phyloP scores from a whole-genome alignment of 2,113 vertebrate genomes.

The Eurystomus gularis region DNA sequence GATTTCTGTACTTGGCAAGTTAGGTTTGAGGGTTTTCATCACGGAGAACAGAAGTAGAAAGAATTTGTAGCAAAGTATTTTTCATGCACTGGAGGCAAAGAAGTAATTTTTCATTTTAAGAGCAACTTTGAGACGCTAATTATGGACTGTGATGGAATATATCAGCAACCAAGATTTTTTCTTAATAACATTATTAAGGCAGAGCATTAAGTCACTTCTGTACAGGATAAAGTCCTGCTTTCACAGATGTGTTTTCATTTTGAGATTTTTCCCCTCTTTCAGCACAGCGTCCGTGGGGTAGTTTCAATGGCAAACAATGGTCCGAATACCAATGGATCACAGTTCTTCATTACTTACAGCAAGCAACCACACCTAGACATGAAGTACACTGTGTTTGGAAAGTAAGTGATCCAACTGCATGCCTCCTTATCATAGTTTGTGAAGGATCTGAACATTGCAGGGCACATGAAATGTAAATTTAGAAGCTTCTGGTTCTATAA shows the following conservation, averaged over 20 bases:
- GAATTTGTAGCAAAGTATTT: background rate
- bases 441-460: background rate
- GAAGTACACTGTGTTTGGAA: slow-evolving; percentile 98
- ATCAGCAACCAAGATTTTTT: background rate
- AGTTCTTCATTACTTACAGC: slow-evolving; percentile 96
- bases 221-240: background rate
- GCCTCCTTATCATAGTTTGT: background rate
- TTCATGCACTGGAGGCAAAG: background rate
- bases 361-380: slow-evolving; percentile 97
- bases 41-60: background rate
- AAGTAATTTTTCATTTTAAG: background rate
- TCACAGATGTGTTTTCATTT: background rate
- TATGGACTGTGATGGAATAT: background rate
- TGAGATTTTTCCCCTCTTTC: background rate
- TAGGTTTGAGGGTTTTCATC: background rate
- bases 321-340: slow-evolving; percentile 92
- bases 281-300: slow-evolving; percentile 95
- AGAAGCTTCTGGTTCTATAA: background rate
- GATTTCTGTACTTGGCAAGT: background rate
- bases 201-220: background rate
- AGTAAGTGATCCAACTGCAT: slow-evolving; percentile 76
- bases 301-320: slow-evolving; percentile 98
- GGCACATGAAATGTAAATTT: background rate
- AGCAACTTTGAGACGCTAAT: background rate
- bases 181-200: background rate